Evolutionary conservation across 2,888 invertebrate genomes (phyloP), one percentile per base, ranked within the genome.

Genomic region (Eristalis pertinax): DNA sequence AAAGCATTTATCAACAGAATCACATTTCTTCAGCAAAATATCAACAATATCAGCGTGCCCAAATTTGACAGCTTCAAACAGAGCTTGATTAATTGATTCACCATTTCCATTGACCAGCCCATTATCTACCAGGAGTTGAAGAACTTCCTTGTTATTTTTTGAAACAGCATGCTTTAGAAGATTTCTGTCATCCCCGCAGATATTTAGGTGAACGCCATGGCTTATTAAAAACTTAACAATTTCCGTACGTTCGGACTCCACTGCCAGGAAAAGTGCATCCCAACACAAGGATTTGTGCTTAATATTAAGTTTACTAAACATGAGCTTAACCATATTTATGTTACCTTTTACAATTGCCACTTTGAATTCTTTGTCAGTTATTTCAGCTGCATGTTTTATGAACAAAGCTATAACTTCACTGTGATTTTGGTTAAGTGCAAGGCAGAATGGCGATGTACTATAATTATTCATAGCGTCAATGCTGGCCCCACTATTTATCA

Each of bases 401-500:
- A 60, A 15, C 26, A 26, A 29, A 13, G 13, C 1, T 15, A 26
- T 60, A 26, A 15, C 15, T 11, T 60, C 60, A 7, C 8, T 19
- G 8, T 60, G 11, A 26, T 26, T 3, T 13, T 60, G 2, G 0
- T 7, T 8, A 19, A 50, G 0, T 13, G 69, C 69, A 2, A 4
- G 0, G 32, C 35, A 58, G 13, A 50, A 56, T 13, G 69, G 56
- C 8, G 56, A 32, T 7, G 1, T 2, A 13, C 58, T 15, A 0
- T 4, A 2, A 15, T 15, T n/a, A 26, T 38, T 22, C 22, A 10
- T 13, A 2, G 24, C 15, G 38, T 76, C 22, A 22, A 76, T n/a
- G n/a, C n/a, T 76, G 29, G 65, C 86, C 1, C 60, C 65, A 62
- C 69, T 58, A 35, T 29, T 11, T 13, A 86, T 35, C 19, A 82